Conservation (phyloP, 2,113 vertebrate genomes). For the Hemichromis elongatus region DNA sequence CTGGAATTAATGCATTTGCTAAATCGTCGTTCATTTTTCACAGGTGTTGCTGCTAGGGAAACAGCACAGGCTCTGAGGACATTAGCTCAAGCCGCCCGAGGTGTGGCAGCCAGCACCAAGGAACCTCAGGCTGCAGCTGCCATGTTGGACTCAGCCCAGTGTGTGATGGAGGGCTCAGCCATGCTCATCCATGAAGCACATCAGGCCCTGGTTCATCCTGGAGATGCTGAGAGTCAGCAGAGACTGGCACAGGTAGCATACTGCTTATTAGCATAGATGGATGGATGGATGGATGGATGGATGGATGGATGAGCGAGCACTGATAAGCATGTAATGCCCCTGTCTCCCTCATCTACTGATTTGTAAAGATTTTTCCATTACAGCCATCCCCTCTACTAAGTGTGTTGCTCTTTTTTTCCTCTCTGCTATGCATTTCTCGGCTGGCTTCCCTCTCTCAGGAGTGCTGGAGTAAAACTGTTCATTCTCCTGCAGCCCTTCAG, state of each 20-base stretch:
- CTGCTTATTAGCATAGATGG: background rate
- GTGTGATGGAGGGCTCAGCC: slow-evolving; percentile 97
- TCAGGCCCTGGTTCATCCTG: slow-evolving; percentile 89
- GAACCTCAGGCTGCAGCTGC: slow-evolving; percentile 86
- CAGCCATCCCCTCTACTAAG: slow-evolving; percentile 48
- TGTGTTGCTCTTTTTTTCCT: slow-evolving; percentile 45
- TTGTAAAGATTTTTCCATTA: slow-evolving; percentile 31
- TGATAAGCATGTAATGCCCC: background rate
- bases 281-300: background rate
- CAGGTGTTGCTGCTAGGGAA: slow-evolving; percentile 95
- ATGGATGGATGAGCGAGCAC: background rate
- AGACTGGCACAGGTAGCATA: slow-evolving; percentile 88
- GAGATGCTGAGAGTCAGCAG: slow-evolving; percentile 95
- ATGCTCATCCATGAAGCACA: slow-evolving; percentile 97
- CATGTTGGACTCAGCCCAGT: slow-evolving; percentile 92
- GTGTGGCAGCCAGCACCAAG: slow-evolving; percentile 89
- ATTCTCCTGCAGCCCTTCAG: slow-evolving; percentile 46
- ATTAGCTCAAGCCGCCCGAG: slow-evolving; percentile 90
- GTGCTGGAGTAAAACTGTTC: slow-evolving; percentile 44
- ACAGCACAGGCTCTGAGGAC: slow-evolving; percentile 94
- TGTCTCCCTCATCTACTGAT: background rate
- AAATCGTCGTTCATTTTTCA: background rate
- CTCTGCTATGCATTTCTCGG: slow-evolving; percentile 12
- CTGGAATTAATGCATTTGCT: background rate
- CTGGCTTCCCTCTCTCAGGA: slow-evolving; percentile 42